Conservation (phyloP, 2,888 invertebrate genomes). For the Malthinus flaveolus region DNA sequence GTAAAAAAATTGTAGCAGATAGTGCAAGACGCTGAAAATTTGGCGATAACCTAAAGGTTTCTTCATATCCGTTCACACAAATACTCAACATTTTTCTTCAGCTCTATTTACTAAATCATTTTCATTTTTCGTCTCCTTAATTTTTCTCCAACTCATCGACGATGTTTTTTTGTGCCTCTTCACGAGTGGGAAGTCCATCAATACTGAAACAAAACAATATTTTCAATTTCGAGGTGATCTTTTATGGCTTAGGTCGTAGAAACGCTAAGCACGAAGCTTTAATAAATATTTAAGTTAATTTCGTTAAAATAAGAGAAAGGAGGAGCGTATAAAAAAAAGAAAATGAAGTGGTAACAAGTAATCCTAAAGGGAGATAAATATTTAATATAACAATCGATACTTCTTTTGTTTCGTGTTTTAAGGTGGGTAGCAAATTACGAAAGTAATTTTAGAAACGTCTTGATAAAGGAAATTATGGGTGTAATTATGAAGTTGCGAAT, state of each 20-base stretch:
- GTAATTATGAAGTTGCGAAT: slow-evolving; percentile 20
- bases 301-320: neutral
- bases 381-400: neutral
- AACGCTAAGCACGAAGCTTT: neutral
- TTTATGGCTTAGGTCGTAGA: neutral
- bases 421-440: neutral
- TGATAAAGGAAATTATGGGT: slow-evolving; percentile 6
- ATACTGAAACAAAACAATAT: slow-evolving; percentile 16
- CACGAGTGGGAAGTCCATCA: slow-evolving; percentile 17
- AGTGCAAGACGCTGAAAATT: slow-evolving; percentile 38
- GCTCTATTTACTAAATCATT: slow-evolving; percentile 15
- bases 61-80: slow-evolving; percentile 45
- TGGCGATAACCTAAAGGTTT: slow-evolving; percentile 38
- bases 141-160: slow-evolving; percentile 10
- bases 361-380: neutral
- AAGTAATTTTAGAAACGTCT: slow-evolving; percentile 1
- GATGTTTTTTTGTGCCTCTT: slow-evolving; percentile 12
- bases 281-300: neutral
- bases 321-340: neutral
- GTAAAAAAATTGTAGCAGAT: slow-evolving; percentile 38
- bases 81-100: slow-evolving; percentile 43
- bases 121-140: slow-evolving; percentile 10
- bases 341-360: neutral
- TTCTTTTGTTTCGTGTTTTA: neutral
- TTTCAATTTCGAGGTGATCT: neutral